Conservation (phyloP, 2,888 invertebrate genomes). For the Eristalinus sepulchralis region DNA sequence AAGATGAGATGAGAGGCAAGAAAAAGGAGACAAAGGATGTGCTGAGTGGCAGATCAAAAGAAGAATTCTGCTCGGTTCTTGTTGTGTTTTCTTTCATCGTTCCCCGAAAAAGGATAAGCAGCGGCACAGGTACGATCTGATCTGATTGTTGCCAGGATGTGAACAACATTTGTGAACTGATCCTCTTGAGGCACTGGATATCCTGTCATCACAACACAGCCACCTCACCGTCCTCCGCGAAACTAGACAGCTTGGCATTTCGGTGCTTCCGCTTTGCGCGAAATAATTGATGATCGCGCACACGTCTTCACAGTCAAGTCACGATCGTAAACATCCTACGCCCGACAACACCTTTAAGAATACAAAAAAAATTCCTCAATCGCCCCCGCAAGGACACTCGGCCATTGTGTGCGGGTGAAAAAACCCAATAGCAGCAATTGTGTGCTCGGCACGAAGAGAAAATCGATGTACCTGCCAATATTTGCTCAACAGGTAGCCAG, state of each 20-base stretch:
- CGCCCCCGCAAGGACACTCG: constrained; percentile 31
- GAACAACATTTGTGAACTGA: constrained; percentile 16
- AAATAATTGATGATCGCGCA: constrained; percentile 11
- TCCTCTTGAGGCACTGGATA: constrained; percentile 9
- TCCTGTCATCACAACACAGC: constrained; percentile 17
- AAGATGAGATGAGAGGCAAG: constrained; percentile 20
- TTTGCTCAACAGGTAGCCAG: constrained; percentile 55
- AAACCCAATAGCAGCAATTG: constrained; percentile 45
- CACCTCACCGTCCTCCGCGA: constrained; percentile 3
- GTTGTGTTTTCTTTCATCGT: constrained; percentile 24
- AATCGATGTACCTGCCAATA: constrained; percentile 24
- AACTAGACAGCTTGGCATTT: constrained; percentile 45
- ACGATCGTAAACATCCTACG: constrained; percentile 13
- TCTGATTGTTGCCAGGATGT: constrained; percentile 9
- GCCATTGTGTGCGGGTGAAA: constrained; percentile 40
- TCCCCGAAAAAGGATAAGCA: constrained; percentile 27
- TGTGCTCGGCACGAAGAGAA: constrained; percentile 3
- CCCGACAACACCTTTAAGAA: constrained; percentile 11
- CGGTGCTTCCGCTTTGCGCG: not conserved
- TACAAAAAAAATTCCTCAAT: constrained; percentile 16
- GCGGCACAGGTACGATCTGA: not conserved
- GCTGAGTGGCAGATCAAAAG: constrained; percentile 70
- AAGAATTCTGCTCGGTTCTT: constrained; percentile 25
- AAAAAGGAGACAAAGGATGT: constrained; percentile 53
- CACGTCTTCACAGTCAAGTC: not conserved